Evolutionary conservation across 2,797 vertebrate species (phyloP), one percentile per base, ranked within the genome.

Genomic region (Ambastaia sidthimunki): DNA sequence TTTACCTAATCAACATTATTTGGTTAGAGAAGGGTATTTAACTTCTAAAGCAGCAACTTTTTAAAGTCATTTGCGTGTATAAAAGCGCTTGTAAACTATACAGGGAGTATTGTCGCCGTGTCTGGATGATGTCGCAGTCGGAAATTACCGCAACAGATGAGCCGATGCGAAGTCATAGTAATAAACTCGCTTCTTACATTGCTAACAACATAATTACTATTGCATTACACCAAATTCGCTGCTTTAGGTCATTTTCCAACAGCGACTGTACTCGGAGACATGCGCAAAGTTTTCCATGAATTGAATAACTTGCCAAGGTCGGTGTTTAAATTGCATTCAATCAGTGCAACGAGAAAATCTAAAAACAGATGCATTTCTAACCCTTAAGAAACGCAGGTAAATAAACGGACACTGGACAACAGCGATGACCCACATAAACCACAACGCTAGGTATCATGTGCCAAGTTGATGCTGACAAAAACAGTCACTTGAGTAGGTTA

Each of bases 81-180:
- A n/a, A 34, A 78, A 13, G 9, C 4, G 67, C 11, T 48, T 15
- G 41, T 71, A 71, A 71, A 63, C 16, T 23, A 16, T 5, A 59
- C 72, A 23, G 19, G 12, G n/a, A 11, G 10, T 23, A 55, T 16
- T 75, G 57, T 23, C 44, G 65, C 48, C 71, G 25, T 52, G 55
- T 6, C 31, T 79, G 54, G 66, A 76, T 69, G 74, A 78, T 86
- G 85, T 86, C 85, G 82, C 85, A 86, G 80, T 82, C 72, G 63
- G 48, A 84, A 86, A 84, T 80, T 52, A 76, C 85, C 52, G 82
- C 85, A 84, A 75, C 71, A 73, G 50, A 80, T 59, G 76, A 82
- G 74, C 67, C 13, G 44, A 69, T 47, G 54, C 62, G 34, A 57
- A 57, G 65, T 41, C 41, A 47, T 65, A 25, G 57, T 28, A 74